A percentile compares a stretch with the other conserved stretches of the same genome.
Conservation (phyloP, 2,888 invertebrate genomes). For the Dicranocentrus wangi region DNA sequence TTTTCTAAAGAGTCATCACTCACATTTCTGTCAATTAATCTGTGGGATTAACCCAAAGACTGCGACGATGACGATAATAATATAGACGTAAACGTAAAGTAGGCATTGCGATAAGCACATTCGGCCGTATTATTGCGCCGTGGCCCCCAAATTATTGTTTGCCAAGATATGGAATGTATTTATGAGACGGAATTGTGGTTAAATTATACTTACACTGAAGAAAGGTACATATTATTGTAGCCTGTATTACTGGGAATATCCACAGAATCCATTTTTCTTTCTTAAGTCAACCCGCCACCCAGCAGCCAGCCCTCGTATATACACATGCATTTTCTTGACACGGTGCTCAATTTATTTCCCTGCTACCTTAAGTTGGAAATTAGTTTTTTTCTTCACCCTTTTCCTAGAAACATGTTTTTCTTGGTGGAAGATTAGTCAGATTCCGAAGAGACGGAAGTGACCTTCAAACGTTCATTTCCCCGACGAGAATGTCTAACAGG, state of each 20-base stretch:
- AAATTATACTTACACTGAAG: too few species aligned
- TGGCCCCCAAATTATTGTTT: too few species aligned
- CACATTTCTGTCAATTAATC: slow-evolving; percentile 59
- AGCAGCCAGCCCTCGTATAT: neutral
- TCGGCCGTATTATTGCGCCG: too few species aligned
- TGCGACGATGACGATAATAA: too few species aligned
- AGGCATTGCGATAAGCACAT: too few species aligned
- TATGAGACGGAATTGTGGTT: too few species aligned
- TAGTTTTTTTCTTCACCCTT: slow-evolving; percentile 20
- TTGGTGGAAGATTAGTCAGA: slow-evolving; percentile 48
- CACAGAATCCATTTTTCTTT: slow-evolving; percentile 3
- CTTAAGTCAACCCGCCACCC: too few species aligned
- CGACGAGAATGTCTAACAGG: neutral
- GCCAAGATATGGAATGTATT: too few species aligned
- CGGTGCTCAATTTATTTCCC: slow-evolving; percentile 46
- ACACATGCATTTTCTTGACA: slow-evolving; percentile 34
- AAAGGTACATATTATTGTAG: too few species aligned
- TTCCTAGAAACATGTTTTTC: slow-evolving; percentile 1
- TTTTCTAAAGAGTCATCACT: slow-evolving; percentile 44
- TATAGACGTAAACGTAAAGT: too few species aligned
- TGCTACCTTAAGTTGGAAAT: slow-evolving; percentile 14
- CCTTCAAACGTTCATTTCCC: slow-evolving; percentile 38
- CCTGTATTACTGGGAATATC: neutral
- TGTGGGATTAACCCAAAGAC: slow-evolving; percentile 1
- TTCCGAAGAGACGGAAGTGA: slow-evolving; percentile 24